Conservation (phyloP, 2,113 vertebrate genomes). For the Zosterops hypoxanthus region DNA sequence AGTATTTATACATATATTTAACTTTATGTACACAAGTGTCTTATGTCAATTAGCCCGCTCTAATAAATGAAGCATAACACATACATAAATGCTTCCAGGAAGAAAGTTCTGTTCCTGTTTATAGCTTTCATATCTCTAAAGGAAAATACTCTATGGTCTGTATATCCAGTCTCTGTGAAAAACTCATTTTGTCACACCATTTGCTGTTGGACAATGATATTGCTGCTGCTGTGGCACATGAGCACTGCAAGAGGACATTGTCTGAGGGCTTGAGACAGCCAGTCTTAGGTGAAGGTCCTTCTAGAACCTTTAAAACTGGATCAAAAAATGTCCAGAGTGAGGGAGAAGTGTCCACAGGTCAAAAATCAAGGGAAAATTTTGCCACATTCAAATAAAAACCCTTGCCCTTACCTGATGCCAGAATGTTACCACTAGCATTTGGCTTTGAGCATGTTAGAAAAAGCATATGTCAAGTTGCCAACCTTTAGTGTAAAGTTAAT, state of each 20-base stretch:
- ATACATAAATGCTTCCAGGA: background rate
- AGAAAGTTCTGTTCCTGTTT: conserved; percentile 7
- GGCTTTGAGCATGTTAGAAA: background rate
- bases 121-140: background rate
- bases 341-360: background rate
- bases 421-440: background rate
- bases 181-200: background rate
- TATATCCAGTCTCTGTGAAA: background rate
- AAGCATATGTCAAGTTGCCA: background rate
- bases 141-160: background rate
- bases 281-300: background rate
- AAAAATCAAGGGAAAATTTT: background rate
- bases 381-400: background rate
- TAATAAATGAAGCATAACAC: background rate
- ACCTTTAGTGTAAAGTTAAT: background rate
- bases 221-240: background rate
- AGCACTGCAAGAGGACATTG: background rate
- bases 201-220: background rate
- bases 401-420: background rate
- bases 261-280: background rate
- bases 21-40: background rate
- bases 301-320: background rate
- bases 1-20: background rate
- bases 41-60: background rate
- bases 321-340: background rate